Conservation (phyloP, 1,140 invertebrate species). For the Trissolcus basalis region DNA sequence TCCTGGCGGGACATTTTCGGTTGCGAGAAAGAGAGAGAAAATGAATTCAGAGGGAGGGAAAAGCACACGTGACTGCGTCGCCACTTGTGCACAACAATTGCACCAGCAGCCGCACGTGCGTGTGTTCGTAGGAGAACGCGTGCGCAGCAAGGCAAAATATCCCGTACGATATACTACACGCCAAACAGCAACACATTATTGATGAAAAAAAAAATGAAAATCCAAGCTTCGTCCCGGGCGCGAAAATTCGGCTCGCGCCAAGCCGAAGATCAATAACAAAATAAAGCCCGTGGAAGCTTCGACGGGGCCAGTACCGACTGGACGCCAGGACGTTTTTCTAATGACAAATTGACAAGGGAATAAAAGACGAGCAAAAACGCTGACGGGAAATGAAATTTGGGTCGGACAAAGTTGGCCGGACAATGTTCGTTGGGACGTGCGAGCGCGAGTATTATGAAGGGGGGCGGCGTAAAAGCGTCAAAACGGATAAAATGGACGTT, state of each 20-base stretch:
- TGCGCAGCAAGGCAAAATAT: slow-evolving; percentile 42
- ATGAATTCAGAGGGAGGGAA: neutral
- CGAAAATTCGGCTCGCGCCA: no score
- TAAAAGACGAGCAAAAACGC: no score
- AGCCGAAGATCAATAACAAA: neutral
- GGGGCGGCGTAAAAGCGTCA: no score
- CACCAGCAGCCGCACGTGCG: slow-evolving; percentile 36
- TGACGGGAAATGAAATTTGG: no score
- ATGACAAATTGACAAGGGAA: neutral
- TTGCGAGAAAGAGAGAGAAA: neutral
- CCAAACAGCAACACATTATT: slow-evolving; percentile 38
- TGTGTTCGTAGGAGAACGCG: slow-evolving; percentile 32
- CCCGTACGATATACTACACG: slow-evolving; percentile 15
- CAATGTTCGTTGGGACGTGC: no score
- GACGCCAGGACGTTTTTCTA: no score
- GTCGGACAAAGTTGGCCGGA: no score
- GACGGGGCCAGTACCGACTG: neutral
- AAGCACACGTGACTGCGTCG: slow-evolving; percentile 32
- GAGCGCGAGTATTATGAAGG: no score
- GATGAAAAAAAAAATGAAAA: slow-evolving; percentile 31
- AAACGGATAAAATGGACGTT: no score
- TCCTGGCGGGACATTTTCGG: no score
- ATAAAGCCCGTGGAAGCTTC: neutral
- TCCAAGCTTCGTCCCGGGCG: slow-evolving; percentile 7
- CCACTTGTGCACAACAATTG: slow-evolving; percentile 36